Evolutionary conservation across 92 coral and sea anemone genomes (phyloP).

Genomic region (Parazoanthus darwini): DNA sequence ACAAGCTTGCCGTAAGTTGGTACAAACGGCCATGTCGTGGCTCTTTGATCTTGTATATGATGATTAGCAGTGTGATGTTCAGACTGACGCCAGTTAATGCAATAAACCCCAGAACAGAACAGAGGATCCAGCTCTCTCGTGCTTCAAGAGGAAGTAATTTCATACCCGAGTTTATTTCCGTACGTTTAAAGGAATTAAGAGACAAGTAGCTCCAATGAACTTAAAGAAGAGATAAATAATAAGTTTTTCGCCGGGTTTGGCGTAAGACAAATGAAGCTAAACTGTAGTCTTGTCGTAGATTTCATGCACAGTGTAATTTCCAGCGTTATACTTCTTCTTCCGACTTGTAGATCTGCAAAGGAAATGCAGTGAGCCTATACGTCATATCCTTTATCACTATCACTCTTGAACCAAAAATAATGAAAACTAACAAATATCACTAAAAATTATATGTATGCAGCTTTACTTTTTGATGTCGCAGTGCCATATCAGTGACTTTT

Average conservation of each 20-base stretch:
- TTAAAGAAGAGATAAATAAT: neutral
- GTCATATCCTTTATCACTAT: no score
- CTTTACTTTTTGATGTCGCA: neutral
- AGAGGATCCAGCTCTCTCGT: constrained; percentile 12
- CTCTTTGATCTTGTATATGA: neutral
- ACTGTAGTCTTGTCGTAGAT: no score
- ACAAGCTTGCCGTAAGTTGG: neutral
- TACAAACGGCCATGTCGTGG: neutral
- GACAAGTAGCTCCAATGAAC: neutral
- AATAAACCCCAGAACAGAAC: neutral
- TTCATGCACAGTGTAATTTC: neutral
- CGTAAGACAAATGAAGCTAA: no score
- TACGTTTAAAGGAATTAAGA: neutral
- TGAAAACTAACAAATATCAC: no score
- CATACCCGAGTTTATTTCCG: neutral
- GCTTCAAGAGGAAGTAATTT: neutral
- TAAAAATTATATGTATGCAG: no score
- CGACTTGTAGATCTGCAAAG: neutral
- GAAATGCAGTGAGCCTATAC: neutral
- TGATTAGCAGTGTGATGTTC: neutral
- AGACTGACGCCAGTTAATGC: neutral
- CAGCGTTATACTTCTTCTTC: neutral
- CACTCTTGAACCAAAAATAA: no score
- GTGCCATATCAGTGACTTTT: neutral
- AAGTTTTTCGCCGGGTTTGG: neutral